Percentiles rank a stretch among this genome's conserved stretches.
phyloP scores from a whole-genome alignment of 2,888 invertebrate species.

The Eristalis arbustorum region DNA sequence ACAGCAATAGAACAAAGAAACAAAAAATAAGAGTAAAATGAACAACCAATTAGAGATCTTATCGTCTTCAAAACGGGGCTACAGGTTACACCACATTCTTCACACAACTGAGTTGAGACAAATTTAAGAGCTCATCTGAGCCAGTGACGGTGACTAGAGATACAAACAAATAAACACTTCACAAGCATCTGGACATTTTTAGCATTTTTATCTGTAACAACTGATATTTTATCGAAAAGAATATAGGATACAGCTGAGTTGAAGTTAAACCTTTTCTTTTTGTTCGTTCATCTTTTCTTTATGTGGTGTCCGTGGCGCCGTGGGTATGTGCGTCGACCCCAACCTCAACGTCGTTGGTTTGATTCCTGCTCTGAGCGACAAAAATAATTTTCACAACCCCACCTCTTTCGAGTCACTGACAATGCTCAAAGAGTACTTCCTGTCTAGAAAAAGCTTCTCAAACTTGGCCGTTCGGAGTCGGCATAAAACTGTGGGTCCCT shows the following conservation, averaged over 20 bases:
- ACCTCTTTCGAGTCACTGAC: no score
- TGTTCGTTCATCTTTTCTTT: conserved; percentile 46
- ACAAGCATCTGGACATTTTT: conserved; percentile 61
- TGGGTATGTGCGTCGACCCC: no score
- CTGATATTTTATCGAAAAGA: conserved; percentile 49
- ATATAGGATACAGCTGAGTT: conserved; percentile 31
- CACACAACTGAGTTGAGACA: background rate
- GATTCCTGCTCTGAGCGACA: no score
- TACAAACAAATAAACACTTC: conserved; percentile 3
- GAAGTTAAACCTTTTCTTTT: conserved; percentile 16
- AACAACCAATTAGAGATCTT: conserved; percentile 13
- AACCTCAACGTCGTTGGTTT: no score
- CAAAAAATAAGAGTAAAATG: background rate
- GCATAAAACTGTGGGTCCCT: no score
- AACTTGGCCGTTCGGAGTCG: no score
- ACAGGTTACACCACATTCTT: conserved; percentile 45
- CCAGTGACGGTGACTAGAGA: background rate
- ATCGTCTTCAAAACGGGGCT: conserved; percentile 16
- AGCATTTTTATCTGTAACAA: conserved; percentile 66
- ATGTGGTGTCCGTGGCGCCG: no score
- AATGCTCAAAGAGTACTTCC: no score
- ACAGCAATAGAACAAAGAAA: conserved; percentile 13
- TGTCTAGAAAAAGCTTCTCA: no score
- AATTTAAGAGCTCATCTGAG: conserved; percentile 9
- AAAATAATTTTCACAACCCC: no score